Conservation (phyloP, 2,888 invertebrate genomes). For the Heliconius ismenius region DNA sequence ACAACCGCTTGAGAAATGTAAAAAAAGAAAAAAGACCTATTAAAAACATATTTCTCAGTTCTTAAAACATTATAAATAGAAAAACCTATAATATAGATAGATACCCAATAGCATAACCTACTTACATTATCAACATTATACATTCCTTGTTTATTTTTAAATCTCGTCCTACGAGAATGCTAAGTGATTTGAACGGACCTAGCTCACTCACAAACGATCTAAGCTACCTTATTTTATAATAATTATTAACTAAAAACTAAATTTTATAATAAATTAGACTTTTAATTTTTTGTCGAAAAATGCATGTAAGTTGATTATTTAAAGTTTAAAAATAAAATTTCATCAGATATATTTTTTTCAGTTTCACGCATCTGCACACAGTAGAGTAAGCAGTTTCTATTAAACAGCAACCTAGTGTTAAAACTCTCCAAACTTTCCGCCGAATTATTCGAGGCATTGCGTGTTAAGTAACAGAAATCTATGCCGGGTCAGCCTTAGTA, state of each 20-base stretch:
- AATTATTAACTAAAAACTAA: not conserved
- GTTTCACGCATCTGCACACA: not conserved
- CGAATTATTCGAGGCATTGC: too few relatives aligned
- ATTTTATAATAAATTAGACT: not conserved
- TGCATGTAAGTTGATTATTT: not conserved
- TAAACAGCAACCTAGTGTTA: too few relatives aligned
- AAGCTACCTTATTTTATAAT: not conserved
- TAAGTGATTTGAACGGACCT: conserved; percentile 8
- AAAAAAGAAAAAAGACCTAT: not conserved
- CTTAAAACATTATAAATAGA: not conserved
- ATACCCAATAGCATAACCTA: not conserved
- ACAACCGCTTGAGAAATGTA: too few relatives aligned
- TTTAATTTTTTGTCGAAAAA: not conserved
- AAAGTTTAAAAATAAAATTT: not conserved
- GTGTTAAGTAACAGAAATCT: too few relatives aligned
- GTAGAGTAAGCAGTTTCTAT: not conserved
- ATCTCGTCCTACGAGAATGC: conserved; percentile 20
- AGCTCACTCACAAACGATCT: not conserved
- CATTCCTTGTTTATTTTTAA: conserved; percentile 14
- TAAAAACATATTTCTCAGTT: not conserved
- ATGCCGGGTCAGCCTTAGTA: too few relatives aligned
- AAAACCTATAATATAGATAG: not conserved
- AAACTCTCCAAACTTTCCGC: too few relatives aligned
- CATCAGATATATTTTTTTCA: not conserved
- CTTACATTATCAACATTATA: conserved; percentile 1